Percentiles rank a stretch among this genome's conserved stretches.
Conservation (phyloP, 92 coral and sea anemone species). For the Heteractis magnifica region DNA sequence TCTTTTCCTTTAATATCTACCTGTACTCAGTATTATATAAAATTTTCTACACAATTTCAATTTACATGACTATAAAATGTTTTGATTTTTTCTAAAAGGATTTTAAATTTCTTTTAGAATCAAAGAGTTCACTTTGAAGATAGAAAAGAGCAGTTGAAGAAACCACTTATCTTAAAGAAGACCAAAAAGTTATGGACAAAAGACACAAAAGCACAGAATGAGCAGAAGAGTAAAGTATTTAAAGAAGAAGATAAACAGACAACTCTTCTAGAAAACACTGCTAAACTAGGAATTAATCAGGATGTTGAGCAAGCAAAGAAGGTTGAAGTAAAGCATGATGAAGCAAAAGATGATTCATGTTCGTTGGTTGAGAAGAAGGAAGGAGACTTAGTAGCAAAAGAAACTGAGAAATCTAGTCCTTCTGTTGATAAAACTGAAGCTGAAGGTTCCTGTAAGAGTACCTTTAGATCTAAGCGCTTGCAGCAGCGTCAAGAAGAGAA, state of each 20-base stretch:
- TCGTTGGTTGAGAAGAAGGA: background rate
- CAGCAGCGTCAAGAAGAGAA: slow-evolving; percentile 59
- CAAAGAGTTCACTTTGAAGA: background rate
- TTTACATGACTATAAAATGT: too few relatives aligned
- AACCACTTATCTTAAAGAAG: background rate
- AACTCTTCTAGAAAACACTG: background rate
- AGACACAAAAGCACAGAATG: background rate
- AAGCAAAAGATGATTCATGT: background rate
- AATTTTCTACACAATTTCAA: too few relatives aligned
- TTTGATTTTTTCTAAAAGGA: too few relatives aligned
- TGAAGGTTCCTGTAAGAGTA: slow-evolving; percentile 12
- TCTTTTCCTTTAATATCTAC: too few relatives aligned
- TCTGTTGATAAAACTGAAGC: slow-evolving; percentile 20
- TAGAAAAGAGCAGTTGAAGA: background rate
- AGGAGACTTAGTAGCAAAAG: background rate
- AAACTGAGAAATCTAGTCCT: slow-evolving; percentile 12
- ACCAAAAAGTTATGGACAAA: background rate
- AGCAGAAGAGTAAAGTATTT: background rate
- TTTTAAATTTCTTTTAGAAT: background rate
- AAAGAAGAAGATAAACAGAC: background rate
- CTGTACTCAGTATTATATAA: too few relatives aligned
- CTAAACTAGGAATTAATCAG: background rate
- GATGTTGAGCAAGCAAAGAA: background rate
- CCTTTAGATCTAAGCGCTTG: slow-evolving; percentile 78
- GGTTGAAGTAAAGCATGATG: background rate